Evolutionary conservation across 2,888 invertebrate genomes (phyloP).

Genomic region (Ectemnius lituratus): DNA sequence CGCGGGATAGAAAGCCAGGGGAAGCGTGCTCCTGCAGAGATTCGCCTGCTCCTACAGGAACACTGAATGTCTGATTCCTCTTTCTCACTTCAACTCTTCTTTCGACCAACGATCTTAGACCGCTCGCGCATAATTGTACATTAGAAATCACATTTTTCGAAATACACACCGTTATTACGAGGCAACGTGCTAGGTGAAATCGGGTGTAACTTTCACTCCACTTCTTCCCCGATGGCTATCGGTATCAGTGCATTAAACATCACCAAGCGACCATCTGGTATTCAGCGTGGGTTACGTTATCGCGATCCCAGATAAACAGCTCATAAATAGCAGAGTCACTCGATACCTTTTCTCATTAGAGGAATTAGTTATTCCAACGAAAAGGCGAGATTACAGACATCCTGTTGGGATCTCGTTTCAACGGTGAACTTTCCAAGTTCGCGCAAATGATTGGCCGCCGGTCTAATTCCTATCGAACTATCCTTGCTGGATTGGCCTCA

Average conservation of each 20-base stretch:
- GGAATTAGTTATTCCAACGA: constrained; percentile 5
- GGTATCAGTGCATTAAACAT: constrained; percentile 2
- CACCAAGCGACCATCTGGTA: neutral
- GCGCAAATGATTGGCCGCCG: too few species aligned
- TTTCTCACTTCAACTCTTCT: constrained; percentile 4
- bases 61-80: constrained; percentile 16
- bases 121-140: constrained; percentile 7
- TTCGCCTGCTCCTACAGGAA: constrained; percentile 32
- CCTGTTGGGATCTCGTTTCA: neutral
- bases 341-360: neutral
- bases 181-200: neutral
- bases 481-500: too few species aligned
- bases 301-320: neutral
- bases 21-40: constrained; percentile 30
- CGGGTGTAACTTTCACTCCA: constrained; percentile 3
- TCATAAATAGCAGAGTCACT: neutral
- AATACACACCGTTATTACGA: neutral
- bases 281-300: neutral
- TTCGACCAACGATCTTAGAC: neutral
- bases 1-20: constrained; percentile 29
- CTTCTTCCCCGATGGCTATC: constrained; percentile 4
- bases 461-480: too few species aligned
- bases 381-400: neutral
- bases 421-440: neutral
- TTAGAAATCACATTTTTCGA: constrained; percentile 3